These are phyloP conservation scores for Agelastica alni DNA, from an alignment of 2,888 invertebrate species.

Conservation along the genomic window DNA sequence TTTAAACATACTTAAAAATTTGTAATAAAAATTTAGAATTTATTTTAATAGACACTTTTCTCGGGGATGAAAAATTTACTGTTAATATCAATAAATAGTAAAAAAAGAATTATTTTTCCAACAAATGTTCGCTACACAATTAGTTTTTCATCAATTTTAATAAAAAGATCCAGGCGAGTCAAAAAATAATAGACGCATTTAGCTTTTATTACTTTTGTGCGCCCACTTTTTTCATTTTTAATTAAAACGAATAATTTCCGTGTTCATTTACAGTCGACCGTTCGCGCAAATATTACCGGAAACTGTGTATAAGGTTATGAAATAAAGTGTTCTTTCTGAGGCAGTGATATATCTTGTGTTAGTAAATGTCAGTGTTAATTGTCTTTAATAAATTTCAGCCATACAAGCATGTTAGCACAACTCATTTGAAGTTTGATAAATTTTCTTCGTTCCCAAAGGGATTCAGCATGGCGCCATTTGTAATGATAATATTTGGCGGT, in stretches of 20 bases:
- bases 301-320: slow-evolving; percentile 34
- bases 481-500: slow-evolving; percentile 2
- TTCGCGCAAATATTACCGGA: slow-evolving; percentile 21
- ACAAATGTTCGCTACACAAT: too few relatives aligned
- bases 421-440: slow-evolving; percentile 39
- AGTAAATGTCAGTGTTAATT: slow-evolving; percentile 41
- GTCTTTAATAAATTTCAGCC: slow-evolving; percentile 41
- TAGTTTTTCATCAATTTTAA: too few relatives aligned
- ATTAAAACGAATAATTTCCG: slow-evolving; percentile 31
- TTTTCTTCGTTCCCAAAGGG: slow-evolving; percentile 12
- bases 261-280: slow-evolving; percentile 28
- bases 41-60: too few relatives aligned
- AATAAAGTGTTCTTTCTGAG: slow-evolving; percentile 36
- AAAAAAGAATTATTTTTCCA: too few relatives aligned
- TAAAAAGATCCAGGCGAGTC: too few relatives aligned
- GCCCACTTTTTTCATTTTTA: slow-evolving; percentile 27
- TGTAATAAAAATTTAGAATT: too few relatives aligned
- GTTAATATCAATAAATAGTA: too few relatives aligned
- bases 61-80: too few relatives aligned
- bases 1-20: too few relatives aligned
- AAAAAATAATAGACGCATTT: too few relatives aligned
- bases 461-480: neutral
- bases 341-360: slow-evolving; percentile 40
- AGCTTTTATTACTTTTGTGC: too few relatives aligned
- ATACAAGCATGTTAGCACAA: slow-evolving; percentile 35